Base-by-base conservation (phyloP, 2,797 vertebrate genomes). In the Chanos chanos region DNA sequence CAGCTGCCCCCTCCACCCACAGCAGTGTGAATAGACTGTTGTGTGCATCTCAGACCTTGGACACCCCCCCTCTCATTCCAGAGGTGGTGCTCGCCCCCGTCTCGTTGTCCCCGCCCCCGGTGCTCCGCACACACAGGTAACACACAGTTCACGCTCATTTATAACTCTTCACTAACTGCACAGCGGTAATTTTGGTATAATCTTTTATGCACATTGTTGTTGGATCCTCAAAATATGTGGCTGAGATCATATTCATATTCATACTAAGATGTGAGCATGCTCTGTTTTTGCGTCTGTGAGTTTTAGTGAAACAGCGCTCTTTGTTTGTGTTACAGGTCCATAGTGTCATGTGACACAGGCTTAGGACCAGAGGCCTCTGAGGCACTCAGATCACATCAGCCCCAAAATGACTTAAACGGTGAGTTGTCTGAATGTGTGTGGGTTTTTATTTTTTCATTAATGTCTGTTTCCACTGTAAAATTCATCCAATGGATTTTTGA, bases 21-120 rank as follows among this genome's bases (percentile, higher is more conserved):
- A 82, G 82, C 71, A 87, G 83, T n/a, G 75, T 91, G 57, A 91
- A 62, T 59, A 86, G 91, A 39, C 78, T 85, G 72, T 71, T 91
- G 64, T 88, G 84, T 2, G 67, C 89, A 24, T 92, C 93, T 24
- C 93, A 92, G 62, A 88, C 86, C 0, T 74, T 91, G 72, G 83
- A 93, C 31, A 83, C 87, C 0, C 84, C 83, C 24, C 87, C 88
- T 0, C 77, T 92, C 18, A 89, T 82, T 21, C 90, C 93, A 0
- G 93, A 83, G 8, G 74, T 80, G 43, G 77, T 72, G 5, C 74
- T 77, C 2, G 77, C 78, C n/a, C 77, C 67, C 1, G 71, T 82
- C 3, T 73, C 66, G 15, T 50, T 81, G 54, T 75, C 72, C 22
- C 59, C 83, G 19, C 77, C 84, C 0, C 82, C 85, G 1, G 37